Conservation (phyloP, 2,797 vertebrate species). For the Lates japonicus region DNA sequence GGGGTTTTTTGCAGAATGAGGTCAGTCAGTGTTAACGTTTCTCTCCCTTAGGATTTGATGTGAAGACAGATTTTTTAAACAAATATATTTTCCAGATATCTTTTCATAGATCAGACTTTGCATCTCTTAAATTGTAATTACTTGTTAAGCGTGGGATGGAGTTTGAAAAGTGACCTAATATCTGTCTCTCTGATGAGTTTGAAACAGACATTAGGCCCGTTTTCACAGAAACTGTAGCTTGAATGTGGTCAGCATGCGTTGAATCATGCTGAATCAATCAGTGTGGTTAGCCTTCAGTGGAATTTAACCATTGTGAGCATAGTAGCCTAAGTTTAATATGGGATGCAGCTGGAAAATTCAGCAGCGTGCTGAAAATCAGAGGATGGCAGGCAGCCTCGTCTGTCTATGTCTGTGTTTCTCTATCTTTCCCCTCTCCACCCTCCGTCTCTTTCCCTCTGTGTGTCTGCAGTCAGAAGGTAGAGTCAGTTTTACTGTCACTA, state of each 20-base stretch:
- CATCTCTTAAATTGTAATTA: slow-evolving; percentile 71
- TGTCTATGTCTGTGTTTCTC: slow-evolving; percentile 73
- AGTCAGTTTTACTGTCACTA: slow-evolving; percentile 87
- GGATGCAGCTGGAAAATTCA: slow-evolving; percentile 77
- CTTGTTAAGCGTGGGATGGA: slow-evolving; percentile 56
- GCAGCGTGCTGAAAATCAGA: slow-evolving; percentile 72
- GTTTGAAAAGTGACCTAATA: slow-evolving; percentile 76
- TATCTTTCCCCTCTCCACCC: slow-evolving; percentile 70
- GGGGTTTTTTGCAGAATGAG: slow-evolving; percentile 37
- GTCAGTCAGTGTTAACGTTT: slow-evolving; percentile 39
- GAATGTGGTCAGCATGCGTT: slow-evolving; percentile 77
- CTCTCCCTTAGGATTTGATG: slow-evolving; percentile 27
- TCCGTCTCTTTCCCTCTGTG: slow-evolving; percentile 72
- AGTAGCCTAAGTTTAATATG: slow-evolving; percentile 78
- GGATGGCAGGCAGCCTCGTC: slow-evolving; percentile 76
- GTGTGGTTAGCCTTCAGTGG: slow-evolving; percentile 77
- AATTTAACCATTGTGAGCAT: slow-evolving; percentile 80
- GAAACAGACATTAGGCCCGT: slow-evolving; percentile 71
- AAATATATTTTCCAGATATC: slow-evolving; percentile 31
- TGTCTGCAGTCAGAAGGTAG: slow-evolving; percentile 76
- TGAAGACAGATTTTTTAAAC: slow-evolving; percentile 8
- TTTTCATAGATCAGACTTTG: slow-evolving; percentile 49
- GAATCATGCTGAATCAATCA: slow-evolving; percentile 86
- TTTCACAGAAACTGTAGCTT: slow-evolving; percentile 69
- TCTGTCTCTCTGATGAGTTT: slow-evolving; percentile 76